phyloP scores from a whole-genome alignment of 2,797 vertebrate genomes.

The Tympanoctomys barrerae region DNA sequence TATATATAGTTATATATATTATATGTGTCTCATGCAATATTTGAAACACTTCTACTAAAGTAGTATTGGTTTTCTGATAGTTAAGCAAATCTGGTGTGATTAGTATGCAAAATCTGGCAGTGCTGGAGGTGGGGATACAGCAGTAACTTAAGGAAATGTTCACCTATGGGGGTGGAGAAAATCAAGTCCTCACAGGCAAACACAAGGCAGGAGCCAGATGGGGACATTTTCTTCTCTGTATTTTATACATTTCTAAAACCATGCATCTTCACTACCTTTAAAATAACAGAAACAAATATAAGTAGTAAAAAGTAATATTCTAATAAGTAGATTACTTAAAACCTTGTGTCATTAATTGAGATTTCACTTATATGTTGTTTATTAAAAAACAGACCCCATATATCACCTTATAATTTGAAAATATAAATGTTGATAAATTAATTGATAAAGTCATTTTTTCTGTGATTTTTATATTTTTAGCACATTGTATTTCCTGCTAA shows the following conservation, averaged over 20 bases:
- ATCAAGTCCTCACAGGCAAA: not conserved
- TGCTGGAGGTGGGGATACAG: accelerated
- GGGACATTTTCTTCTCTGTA: not conserved
- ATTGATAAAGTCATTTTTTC: not conserved
- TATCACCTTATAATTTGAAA: conserved; percentile 56
- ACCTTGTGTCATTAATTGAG: not conserved
- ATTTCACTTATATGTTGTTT: conserved; percentile 39
- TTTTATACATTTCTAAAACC: conserved; percentile 13
- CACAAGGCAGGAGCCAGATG: accelerated
- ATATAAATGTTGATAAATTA: not conserved
- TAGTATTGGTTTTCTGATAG: not conserved
- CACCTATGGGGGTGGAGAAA: too few relatives aligned
- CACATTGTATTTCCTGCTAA: not conserved
- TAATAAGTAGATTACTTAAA: not conserved
- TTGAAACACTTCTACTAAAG: not conserved
- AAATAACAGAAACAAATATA: conserved; percentile 30
- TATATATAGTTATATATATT: not conserved
- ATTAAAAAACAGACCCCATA: not conserved
- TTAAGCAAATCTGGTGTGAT: not conserved
- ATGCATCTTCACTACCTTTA: not conserved
- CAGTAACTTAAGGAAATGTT: not conserved
- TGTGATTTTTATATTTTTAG: conserved; percentile 56
- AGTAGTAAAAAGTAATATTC: not conserved
- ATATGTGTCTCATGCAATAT: not conserved
- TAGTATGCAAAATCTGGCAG: not conserved